These are phyloP conservation scores for Himalopsyche tibetana DNA, from an alignment of 2,888 invertebrate genomes.

Conservation along the genomic window DNA sequence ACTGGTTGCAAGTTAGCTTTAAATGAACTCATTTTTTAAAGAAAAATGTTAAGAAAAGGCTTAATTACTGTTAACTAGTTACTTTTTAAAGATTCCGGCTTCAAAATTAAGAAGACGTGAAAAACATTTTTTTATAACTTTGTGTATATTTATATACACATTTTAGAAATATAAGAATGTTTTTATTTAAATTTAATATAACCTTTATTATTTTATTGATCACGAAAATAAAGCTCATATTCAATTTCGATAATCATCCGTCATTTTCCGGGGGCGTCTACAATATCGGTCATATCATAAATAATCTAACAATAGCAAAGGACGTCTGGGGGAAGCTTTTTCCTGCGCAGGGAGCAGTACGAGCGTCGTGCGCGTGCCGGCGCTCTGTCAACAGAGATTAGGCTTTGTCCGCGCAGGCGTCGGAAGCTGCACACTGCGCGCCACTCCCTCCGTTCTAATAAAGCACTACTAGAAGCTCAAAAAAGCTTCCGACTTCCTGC, in stretches of 20 bases:
- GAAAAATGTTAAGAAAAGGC: no score
- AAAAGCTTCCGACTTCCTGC: slow-evolving; percentile 51
- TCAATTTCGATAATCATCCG: slow-evolving; percentile 52
- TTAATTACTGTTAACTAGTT: no score
- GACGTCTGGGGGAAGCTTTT: slow-evolving; percentile 59
- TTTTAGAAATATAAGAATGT: no score
- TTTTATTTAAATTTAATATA: no score
- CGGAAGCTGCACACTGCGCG: slow-evolving; percentile 50
- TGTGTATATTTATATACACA: no score
- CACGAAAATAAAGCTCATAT: slow-evolving; percentile 1
- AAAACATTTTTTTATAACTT: no score
- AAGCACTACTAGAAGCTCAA: slow-evolving; percentile 38
- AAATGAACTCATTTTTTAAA: no score
- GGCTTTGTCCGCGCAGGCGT: slow-evolving; percentile 62
- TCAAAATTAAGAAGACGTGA: no score
- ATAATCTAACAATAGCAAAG: slow-evolving; percentile 64
- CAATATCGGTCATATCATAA: slow-evolving; percentile 66
- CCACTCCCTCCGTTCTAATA: slow-evolving; percentile 21
- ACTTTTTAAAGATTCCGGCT: no score
- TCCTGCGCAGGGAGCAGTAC: not conserved
- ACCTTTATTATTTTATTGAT: not conserved
- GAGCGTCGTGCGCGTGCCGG: slow-evolving; percentile 60
- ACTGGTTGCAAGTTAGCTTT: no score
- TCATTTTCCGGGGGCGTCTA: slow-evolving; percentile 57
- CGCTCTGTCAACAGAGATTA: slow-evolving; percentile 66